phyloP scores from a whole-genome alignment of 92 coral and sea anemone genomes.

The Heliopora coerulea region DNA sequence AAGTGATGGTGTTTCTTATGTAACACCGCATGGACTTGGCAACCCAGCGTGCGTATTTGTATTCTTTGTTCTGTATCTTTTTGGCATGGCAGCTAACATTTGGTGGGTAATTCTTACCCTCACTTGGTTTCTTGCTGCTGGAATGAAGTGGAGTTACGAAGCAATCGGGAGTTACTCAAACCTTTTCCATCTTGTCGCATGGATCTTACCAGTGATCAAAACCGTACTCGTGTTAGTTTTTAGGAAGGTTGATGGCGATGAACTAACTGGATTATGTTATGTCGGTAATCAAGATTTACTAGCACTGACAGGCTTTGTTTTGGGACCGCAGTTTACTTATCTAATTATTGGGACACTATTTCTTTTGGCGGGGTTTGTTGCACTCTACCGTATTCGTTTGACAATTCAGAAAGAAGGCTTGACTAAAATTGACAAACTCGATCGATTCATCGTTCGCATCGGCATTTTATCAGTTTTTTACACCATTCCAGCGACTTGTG shows the following conservation, averaged over 20 bases:
- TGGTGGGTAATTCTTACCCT: slow-evolving; percentile 99
- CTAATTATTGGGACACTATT: slow-evolving; percentile 94
- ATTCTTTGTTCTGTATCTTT: slow-evolving; percentile 86
- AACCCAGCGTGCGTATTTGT: slow-evolving; percentile 93
- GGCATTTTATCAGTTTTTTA: slow-evolving; percentile 87
- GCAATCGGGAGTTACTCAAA: slow-evolving; percentile 92
- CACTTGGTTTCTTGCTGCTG: slow-evolving; percentile 97
- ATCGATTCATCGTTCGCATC: slow-evolving; percentile 84
- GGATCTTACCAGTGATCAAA: slow-evolving; percentile 89
- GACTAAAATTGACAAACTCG: slow-evolving; percentile 84
- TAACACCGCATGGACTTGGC: slow-evolving; percentile 89
- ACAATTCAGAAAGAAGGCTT: slow-evolving; percentile 70
- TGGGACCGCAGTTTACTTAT: slow-evolving; percentile 98
- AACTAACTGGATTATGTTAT: slow-evolving; percentile 94
- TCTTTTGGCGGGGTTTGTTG: slow-evolving; percentile 91
- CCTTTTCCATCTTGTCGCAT: slow-evolving; percentile 88
- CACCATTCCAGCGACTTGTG: slow-evolving; percentile 85
- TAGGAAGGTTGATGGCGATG: slow-evolving; percentile 96
- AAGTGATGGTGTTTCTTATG: slow-evolving; percentile 64
- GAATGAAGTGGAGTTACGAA: slow-evolving; percentile 95
- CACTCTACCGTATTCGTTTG: slow-evolving; percentile 75
- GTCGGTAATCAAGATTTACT: slow-evolving; percentile 98
- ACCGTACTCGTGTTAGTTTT: slow-evolving; percentile 89
- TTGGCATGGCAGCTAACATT: slow-evolving; percentile 96
- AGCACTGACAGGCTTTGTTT: slow-evolving; percentile 95